Percentiles rank a stretch among this genome's conserved stretches.
phyloP scores from a whole-genome alignment of 2,888 invertebrate genomes.

The Elysia crispata region DNA sequence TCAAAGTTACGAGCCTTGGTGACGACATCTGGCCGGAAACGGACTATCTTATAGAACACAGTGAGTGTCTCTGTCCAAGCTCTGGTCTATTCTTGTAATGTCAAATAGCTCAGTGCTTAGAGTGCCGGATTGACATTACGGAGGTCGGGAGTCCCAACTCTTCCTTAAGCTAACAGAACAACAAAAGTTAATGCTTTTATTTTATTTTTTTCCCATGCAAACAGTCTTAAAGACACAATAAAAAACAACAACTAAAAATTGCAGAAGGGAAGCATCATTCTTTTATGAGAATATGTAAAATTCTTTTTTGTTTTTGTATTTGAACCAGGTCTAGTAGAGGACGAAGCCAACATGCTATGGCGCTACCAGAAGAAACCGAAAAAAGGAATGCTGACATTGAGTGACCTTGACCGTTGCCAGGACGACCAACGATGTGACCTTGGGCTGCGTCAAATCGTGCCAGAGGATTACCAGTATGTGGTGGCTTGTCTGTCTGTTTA shows the following conservation, averaged over 20 bases:
- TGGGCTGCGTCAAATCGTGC: conserved; percentile 57
- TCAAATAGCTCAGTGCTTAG: neutral
- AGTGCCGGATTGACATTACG: too few species aligned
- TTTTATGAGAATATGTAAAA: too few species aligned
- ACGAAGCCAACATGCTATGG: conserved; percentile 58
- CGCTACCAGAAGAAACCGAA: conserved; percentile 57
- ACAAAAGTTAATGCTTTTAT: too few species aligned
- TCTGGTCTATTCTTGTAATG: neutral
- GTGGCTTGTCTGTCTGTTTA: too few species aligned
- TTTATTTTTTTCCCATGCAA: too few species aligned
- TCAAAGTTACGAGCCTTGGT: conserved; percentile 59
- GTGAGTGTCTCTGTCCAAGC: conserved; percentile 54
- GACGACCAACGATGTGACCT: conserved; percentile 58
- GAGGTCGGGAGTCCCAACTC: too few species aligned
- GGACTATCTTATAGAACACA: conserved; percentile 65
- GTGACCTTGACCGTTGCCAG: conserved; percentile 54
- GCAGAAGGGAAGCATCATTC: too few species aligned
- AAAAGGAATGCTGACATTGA: conserved; percentile 55
- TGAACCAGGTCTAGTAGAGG: conserved; percentile 59
- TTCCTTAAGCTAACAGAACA: too few species aligned
- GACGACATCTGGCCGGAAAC: conserved; percentile 65
- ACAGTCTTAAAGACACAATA: too few species aligned
- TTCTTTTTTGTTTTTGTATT: too few species aligned
- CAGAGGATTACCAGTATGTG: conserved; percentile 43
- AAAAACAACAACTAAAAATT: too few species aligned